Evolutionary conservation across 2,888 invertebrate genomes (phyloP), one percentile per base, ranked within the genome.

Genomic region (Lasioglossum zephyrum): DNA sequence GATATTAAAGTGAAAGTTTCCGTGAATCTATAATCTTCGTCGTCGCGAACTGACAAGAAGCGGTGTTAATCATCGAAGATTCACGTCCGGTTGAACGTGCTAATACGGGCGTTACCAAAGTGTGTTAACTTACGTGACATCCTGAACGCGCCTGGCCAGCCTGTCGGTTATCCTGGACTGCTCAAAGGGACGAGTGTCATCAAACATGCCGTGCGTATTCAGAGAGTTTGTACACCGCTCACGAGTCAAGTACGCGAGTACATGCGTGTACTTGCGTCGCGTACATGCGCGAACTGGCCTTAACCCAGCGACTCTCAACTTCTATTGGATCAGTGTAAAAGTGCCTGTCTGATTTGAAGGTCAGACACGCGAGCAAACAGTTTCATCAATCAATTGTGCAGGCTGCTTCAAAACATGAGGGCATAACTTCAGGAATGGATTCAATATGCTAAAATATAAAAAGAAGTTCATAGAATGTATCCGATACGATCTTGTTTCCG

Each of bases 51-150:
- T 70, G 77, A n/a, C 77, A 57, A 47, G 84, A 26, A 78, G 69
- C 72, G 49, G 47, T 47, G 85, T 84, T 85, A 79, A 84, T 84
- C 72, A 84, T 84, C 85, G 73, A 73, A 78, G 72, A 73, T 84
- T 66, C 85, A 76, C 85, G 85, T 85, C 78, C 75, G 85, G 75
- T 70, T 78, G 69, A 84, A 75, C 78, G 78, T 75, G 85, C 75
- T 84, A 85, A 85, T 84, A 84, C 78, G 85, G 75, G 79, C 78
- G 63, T 85, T 84, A 85, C 84, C 85, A 76, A 79, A 85, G 79
- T 84, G 75, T 79, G 79, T 85, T 84, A 85, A 85, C 57, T 79
- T 75, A 84, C 85, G 85, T 85, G 85, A 85, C 85, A 85, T 85
- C 85, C 85, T 85, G 85, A 84, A 76, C 78, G 85, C 53, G 85